Conservation (phyloP, 2,797 vertebrate genomes). For the Ctenosaura bakeri region DNA sequence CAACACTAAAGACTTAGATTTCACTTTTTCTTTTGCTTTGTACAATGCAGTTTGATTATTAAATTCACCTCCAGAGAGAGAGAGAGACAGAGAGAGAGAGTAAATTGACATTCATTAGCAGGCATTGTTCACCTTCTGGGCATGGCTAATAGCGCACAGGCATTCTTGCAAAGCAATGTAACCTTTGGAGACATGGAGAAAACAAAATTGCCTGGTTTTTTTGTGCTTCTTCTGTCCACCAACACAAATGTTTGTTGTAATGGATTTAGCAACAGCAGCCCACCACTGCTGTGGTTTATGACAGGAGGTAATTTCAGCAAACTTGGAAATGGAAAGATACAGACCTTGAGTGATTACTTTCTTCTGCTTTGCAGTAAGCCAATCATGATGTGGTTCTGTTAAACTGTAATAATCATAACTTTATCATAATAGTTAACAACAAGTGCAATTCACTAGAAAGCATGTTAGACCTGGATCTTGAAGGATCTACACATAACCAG, state of each 20-base stretch:
- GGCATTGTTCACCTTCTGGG: conserved; percentile 61
- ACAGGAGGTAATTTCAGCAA: not conserved
- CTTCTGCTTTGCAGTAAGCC: not conserved
- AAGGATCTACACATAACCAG: not conserved
- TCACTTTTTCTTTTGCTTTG: not conserved
- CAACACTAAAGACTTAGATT: not conserved
- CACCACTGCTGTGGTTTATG: accelerated
- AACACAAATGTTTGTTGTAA: conserved; percentile 22
- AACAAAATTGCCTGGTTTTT: conserved; percentile 58
- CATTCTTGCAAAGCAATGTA: conserved; percentile 55
- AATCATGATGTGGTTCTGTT: not conserved
- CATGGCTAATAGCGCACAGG: conserved; percentile 63
- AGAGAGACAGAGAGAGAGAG: conserved; percentile 4
- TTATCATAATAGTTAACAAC: not conserved
- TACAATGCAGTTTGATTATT: conserved; percentile 35
- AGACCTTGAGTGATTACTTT: accelerated
- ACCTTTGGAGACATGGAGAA: conserved; percentile 58
- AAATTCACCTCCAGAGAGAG: conserved; percentile 3
- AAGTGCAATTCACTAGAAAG: not conserved
- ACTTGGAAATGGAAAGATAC: conserved; percentile 9
- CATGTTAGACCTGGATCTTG: not conserved
- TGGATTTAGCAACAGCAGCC: conserved; percentile 40
- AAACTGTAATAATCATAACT: not conserved
- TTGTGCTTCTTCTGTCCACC: conserved; percentile 62
- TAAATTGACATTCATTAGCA: conserved; percentile 68